Conservation (phyloP, 1,140 invertebrate genomes). For the Armadillidium nasatum region DNA sequence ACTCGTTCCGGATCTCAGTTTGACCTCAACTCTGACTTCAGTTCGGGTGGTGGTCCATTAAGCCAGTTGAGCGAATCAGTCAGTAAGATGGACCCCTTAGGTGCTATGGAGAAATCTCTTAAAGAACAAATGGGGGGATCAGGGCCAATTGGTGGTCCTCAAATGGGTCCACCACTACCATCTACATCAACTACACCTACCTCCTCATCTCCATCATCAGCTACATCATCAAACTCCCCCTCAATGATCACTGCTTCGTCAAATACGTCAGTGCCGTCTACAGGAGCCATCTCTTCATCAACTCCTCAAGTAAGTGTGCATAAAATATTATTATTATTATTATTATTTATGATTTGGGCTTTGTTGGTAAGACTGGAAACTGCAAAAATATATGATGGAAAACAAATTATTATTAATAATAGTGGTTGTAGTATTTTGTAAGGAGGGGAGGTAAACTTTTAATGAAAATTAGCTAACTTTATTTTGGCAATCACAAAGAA, state of each 20-base stretch:
- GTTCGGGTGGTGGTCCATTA: constrained; percentile 62
- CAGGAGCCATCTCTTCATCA: constrained; percentile 29
- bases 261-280: constrained; percentile 33
- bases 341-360: no score
- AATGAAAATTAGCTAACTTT: no score
- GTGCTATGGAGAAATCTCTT: constrained; percentile 84
- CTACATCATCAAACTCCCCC: constrained; percentile 32
- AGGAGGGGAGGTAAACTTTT: no score
- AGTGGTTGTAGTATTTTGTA: no score
- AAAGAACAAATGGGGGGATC: constrained; percentile 73
- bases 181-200: constrained; percentile 39
- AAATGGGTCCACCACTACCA: constrained; percentile 44
- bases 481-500: no score
- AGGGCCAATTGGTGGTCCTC: constrained; percentile 18
- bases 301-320: not conserved
- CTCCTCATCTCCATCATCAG: constrained; percentile 33
- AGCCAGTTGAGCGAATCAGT: constrained; percentile 75
- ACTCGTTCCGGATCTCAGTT: constrained; percentile 51
- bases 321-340: no score
- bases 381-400: no score
- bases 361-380: no score
- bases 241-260: constrained; percentile 26
- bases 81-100: constrained; percentile 78
- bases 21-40: constrained; percentile 51
- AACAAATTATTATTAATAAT: no score